A percentile compares a stretch with the other conserved stretches of the same genome.
phyloP scores from a whole-genome alignment of 2,113 vertebrate species.

The Pseudolaguvia tuberculata region DNA sequence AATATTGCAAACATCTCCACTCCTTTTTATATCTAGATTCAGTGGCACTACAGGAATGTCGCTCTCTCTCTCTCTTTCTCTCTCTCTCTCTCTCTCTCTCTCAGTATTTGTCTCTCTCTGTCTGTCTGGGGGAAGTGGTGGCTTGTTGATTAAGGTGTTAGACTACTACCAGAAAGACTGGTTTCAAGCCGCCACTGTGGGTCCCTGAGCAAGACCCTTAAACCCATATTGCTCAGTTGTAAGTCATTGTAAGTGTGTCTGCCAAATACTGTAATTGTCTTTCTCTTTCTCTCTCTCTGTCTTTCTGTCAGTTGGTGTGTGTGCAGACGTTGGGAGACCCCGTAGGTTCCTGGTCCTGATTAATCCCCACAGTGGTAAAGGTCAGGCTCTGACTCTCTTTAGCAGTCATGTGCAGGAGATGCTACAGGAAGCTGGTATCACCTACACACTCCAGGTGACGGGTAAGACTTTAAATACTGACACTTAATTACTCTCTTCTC shows the following conservation, averaged over 20 bases:
- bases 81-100: too few species aligned
- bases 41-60: background rate
- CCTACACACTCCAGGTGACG: conserved; percentile 73
- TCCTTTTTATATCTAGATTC: background rate
- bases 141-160: too few species aligned
- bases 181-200: too few species aligned
- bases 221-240: too few species aligned
- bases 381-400: conserved; percentile 75
- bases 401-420: conserved; percentile 70
- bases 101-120: too few species aligned
- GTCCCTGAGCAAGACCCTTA: too few species aligned
- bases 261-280: background rate
- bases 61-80: too few species aligned
- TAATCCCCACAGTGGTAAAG: conserved; percentile 78
- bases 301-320: conserved; percentile 36
- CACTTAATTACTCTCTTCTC: too few species aligned
- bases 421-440: conserved; percentile 72
- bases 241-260: too few species aligned
- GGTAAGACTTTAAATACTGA: conserved; percentile 56
- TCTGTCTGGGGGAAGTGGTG: too few species aligned
- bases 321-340: conserved; percentile 57
- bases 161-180: too few species aligned
- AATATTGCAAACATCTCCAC: background rate
- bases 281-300: conserved; percentile 24
- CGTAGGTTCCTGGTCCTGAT: conserved; percentile 76